These are phyloP conservation scores for Lasius platythorax DNA, from an alignment of 2,888 invertebrate genomes.

Conservation along the genomic window DNA sequence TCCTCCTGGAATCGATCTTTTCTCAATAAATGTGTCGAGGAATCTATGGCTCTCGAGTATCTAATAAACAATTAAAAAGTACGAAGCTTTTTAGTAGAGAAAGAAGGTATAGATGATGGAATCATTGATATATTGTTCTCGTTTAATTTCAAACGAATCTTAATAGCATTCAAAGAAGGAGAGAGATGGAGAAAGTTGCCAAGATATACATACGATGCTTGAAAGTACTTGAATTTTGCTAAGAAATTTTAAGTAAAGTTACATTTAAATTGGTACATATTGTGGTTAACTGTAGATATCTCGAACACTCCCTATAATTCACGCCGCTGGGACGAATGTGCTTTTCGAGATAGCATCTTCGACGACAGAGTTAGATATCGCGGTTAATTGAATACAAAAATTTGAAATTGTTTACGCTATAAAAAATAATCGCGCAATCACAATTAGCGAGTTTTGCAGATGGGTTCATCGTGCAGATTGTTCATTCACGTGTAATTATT, in stretches of 20 bases:
- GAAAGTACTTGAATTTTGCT: neutral
- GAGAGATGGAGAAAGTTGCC: neutral
- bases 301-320: neutral
- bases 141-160: neutral
- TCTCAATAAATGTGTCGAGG: slow-evolving; percentile 1
- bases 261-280: neutral
- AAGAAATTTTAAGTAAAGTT: neutral
- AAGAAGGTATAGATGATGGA: neutral
- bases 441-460: neutral
- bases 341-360: slow-evolving; percentile 77
- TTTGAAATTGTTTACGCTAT: slow-evolving; percentile 80
- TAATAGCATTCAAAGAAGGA: neutral
- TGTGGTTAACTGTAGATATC: neutral
- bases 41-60: neutral
- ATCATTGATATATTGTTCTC: too few relatives aligned
- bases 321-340: slow-evolving; percentile 68
- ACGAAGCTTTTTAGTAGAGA: neutral
- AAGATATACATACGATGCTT: neutral
- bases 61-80: slow-evolving; percentile 4
- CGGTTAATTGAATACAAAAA: slow-evolving; percentile 84
- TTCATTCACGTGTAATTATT: neutral
- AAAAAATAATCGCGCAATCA: slow-evolving; percentile 63
- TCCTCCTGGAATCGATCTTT: slow-evolving; percentile 42
- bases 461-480: neutral
- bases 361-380: slow-evolving; percentile 59